These are phyloP conservation scores for Salvator merianae DNA, from an alignment of 2,113 vertebrate species.

Conservation along the genomic window DNA sequence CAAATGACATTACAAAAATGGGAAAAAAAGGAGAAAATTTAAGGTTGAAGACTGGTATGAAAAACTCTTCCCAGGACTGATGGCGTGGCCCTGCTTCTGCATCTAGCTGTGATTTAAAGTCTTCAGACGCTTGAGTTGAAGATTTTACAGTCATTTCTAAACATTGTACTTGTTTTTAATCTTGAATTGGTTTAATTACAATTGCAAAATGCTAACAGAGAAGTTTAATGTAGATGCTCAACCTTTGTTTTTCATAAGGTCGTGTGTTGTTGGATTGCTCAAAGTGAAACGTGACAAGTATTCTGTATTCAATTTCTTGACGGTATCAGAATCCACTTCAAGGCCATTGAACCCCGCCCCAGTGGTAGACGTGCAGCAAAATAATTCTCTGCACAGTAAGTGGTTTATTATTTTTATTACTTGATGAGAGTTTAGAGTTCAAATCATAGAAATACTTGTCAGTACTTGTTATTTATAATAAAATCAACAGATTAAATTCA, in stretches of 20 bases:
- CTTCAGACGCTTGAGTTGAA: no score
- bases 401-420: conserved; percentile 5
- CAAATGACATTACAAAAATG: no score
- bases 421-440: neutral
- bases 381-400: conserved; percentile 68
- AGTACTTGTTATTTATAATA: neutral
- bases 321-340: conserved; percentile 72
- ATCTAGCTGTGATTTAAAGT: no score
- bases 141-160: neutral
- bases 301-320: conserved; percentile 95
- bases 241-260: conserved; percentile 74
- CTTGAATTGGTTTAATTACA: no score
- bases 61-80: no score
- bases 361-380: conserved; percentile 48
- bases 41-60: no score
- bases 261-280: conserved; percentile 84
- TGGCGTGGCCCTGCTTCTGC: no score
- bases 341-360: conserved; percentile 23
- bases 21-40: no score
- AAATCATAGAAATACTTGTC: neutral
- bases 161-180: neutral
- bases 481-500: neutral
- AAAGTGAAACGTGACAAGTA: conserved; percentile 96
- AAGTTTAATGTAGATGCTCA: neutral
- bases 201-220: neutral